Evolutionary conservation across 1,140 invertebrate genomes (phyloP), one percentile per base, ranked within the genome.

Genomic region (Lerema accius): DNA sequence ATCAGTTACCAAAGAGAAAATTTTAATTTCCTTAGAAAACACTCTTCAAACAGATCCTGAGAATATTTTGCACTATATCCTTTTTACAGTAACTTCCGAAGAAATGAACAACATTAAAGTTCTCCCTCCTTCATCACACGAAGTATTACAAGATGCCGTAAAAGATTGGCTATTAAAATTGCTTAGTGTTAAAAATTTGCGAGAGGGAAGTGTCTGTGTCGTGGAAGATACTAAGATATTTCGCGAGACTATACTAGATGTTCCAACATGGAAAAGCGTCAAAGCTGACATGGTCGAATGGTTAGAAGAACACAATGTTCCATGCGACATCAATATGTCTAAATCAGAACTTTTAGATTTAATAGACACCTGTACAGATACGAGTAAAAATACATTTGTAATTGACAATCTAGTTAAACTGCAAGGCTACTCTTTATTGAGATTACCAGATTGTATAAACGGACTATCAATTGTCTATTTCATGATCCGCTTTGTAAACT

Each of bases 261-360:
- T 45, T 3, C 70, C 71, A 23, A 71, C 58, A 3, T 6, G 60
- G 17, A 43, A 65, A 11, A 80, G 73, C 50, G 49, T 61, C 0
- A 76, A 65, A 66, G n/a, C 39, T 10, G 73, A 80, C 6, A 72
- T 80, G 19, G 63, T 55, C 5, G 65, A 71, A 5, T 82, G 75
- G 77, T 66, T 82, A 1, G 55, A 72, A 17, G 55, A 32, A 4
- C 48, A 76, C 10, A 9, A 68, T 6, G 42, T 82, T 11, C 71
- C 75, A 0, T 69, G 59, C 28, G 59, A 39, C 11, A 7, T 45
- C 0, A 32, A 61, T 16, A 69, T 80, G 69, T 63, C 67, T 4
- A 80, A 76, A 64, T 23, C 40, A 9, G 67, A 76, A 17, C 59
- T 82, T 0, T 68, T 63, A 19, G 26, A 49, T 3, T 53, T 82